Evolutionary conservation across 2,797 vertebrate genomes (phyloP).

Genomic region (Falco columbarius): DNA sequence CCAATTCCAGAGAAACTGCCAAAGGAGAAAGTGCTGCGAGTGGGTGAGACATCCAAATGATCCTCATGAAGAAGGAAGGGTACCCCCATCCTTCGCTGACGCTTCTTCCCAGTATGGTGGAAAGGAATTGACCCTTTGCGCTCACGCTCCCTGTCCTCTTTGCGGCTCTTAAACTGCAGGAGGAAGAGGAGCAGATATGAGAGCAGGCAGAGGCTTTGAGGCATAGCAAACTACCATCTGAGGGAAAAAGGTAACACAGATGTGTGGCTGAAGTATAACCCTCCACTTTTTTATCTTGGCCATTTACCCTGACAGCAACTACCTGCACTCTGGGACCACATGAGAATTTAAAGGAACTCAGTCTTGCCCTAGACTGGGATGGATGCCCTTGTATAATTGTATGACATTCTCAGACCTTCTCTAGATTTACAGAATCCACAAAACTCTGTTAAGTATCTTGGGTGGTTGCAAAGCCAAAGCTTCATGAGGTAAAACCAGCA

Average conservation of each 20-base stretch:
- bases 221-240: neutral
- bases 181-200: neutral
- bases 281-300: neutral
- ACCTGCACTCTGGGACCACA: neutral
- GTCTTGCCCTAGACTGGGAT: neutral
- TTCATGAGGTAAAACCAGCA: neutral
- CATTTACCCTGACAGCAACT: neutral
- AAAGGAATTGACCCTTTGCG: conserved; percentile 96
- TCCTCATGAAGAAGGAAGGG: conserved; percentile 96
- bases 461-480: neutral
- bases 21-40: conserved; percentile 96
- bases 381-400: neutral
- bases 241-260: neutral
- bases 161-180: conserved; percentile 92
- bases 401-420: neutral
- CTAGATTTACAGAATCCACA: neutral
- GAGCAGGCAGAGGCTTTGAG: neutral
- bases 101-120: conserved; percentile 93
- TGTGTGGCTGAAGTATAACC: neutral
- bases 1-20: conserved; percentile 95
- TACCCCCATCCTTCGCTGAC: conserved; percentile 93
- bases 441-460: neutral
- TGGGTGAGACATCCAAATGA: conserved; percentile 94
- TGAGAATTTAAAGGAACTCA: neutral
- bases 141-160: conserved; percentile 94